phyloP scores from a whole-genome alignment of 2,113 vertebrate species.

The Callithrix jacchus region DNA sequence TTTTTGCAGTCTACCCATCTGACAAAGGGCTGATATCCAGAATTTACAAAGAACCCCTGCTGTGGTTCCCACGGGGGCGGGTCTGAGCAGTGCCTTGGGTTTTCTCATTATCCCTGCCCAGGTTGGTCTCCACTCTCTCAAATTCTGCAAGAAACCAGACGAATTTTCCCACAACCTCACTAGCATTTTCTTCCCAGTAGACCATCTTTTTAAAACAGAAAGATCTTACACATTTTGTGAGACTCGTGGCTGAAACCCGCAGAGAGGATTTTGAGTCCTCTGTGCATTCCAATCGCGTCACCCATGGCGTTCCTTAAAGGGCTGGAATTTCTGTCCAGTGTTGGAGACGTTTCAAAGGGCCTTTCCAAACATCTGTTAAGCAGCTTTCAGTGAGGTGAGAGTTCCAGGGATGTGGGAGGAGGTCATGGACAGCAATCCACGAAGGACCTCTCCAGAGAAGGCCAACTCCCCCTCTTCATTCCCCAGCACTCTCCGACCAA shows the following conservation, averaged over 20 bases:
- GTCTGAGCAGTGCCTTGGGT: too few relatives aligned
- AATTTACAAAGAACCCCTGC: too few relatives aligned
- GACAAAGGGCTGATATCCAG: too few relatives aligned
- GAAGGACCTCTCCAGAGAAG: neutral
- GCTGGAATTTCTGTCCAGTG: neutral
- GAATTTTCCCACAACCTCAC: too few relatives aligned
- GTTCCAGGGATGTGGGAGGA: too few relatives aligned
- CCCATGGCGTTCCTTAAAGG: neutral
- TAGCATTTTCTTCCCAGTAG: neutral
- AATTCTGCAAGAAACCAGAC: neutral
- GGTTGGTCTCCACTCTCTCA: neutral
- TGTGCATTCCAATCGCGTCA: neutral
- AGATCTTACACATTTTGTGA: too few relatives aligned
- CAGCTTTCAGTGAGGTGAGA: neutral
- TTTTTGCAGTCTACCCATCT: too few relatives aligned
- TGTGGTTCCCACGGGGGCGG: fast-evolving
- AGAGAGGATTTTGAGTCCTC: fast-evolving
- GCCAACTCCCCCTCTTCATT: neutral
- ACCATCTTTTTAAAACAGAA: neutral
- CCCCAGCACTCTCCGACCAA: fast-evolving
- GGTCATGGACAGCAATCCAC: neutral
- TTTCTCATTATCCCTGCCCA: too few relatives aligned
- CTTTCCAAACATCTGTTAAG: neutral
- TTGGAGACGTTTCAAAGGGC: too few relatives aligned
- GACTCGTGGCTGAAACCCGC: neutral